Evolutionary conservation across 30 jellyfish, hydroid and myxozoan genomes (phyloP), one percentile per base, ranked within the genome.

Genomic region (Hydractinia symbiolongicarpus): DNA sequence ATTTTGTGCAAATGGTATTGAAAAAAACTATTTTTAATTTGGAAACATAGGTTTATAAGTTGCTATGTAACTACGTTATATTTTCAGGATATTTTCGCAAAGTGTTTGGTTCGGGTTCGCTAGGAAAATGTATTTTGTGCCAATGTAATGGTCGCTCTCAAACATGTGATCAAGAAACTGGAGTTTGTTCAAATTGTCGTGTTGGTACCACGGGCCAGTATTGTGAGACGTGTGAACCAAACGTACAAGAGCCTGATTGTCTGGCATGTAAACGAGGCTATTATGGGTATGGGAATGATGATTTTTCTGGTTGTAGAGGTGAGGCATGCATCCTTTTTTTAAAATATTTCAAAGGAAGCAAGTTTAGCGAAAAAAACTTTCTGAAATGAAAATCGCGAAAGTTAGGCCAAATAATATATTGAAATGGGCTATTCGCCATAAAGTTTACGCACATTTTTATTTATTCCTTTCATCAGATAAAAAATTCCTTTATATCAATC

Each of bases 141-240:
- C 77, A 79, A 19, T 89, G 96, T 50, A 79, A 76, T 56, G 93
- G 91, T 55, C 91, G 95, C 54, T 89, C 96, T 20, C 14, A 61
- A 13, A 68, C 85, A 0, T 89, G 96, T 79, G 83, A 89, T 72
- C 87, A 91, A 11, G 86, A 89, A 64, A 83, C 78, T 55, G 96
- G 96, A 6, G 67, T 54, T 9, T 89, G 96, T 81, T 57, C 69
- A 72, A 79, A 89, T 68, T 89, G 96, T 62, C 86, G 90, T 17
- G 66, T 61, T 44, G 96, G 96, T 16, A 83, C 95, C 9, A 73
- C 76, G 54, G 96, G 96, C 19, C 51, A 67, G 20, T 75, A 89
- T 56, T 89, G 96, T 77, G 94, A 89, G 71, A 74, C 84, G 54
- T 89, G 96, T 61, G 85, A 83, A 72, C 88, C 88, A 4, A 88